phyloP scores from a whole-genome alignment of 2,113 vertebrate genomes.

The Anser brachyrhynchus region DNA sequence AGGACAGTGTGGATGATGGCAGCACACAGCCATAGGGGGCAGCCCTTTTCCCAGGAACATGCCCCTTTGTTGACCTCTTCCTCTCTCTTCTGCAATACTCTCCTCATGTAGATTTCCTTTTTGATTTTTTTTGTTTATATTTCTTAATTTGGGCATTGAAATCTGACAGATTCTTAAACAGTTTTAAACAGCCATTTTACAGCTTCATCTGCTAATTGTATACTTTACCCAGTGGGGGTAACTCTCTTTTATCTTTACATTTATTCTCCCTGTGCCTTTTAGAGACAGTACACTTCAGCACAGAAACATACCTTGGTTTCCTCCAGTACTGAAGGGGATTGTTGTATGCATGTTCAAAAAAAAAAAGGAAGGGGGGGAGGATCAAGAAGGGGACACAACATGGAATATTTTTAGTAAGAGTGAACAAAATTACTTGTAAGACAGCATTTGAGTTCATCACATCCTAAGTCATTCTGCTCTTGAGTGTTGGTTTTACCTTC shows the following conservation, averaged over 20 bases:
- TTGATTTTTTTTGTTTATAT: not conserved
- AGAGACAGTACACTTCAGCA: not conserved
- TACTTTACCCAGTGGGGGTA: not conserved
- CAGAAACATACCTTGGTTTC: not conserved
- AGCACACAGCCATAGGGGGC: fast-evolving
- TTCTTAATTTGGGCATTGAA: not conserved
- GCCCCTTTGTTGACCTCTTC: not conserved
- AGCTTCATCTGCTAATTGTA: not conserved
- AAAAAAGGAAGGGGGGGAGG: not conserved
- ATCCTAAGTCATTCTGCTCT: not conserved
- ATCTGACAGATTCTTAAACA: not conserved
- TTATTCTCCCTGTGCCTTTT: not conserved
- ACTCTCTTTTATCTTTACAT: not conserved
- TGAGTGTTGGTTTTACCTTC: not conserved
- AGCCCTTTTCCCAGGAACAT: not conserved
- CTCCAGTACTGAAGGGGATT: not conserved
- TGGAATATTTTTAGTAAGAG: not conserved
- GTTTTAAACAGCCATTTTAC: not conserved
- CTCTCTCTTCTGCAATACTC: not conserved
- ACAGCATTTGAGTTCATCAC: not conserved
- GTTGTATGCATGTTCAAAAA: not conserved
- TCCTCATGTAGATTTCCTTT: not conserved
- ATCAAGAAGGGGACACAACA: no score
- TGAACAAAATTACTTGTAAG: not conserved
- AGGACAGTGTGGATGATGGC: not conserved